phyloP scores from a whole-genome alignment of 1,140 invertebrate genomes.

The Holotrichia oblita region DNA sequence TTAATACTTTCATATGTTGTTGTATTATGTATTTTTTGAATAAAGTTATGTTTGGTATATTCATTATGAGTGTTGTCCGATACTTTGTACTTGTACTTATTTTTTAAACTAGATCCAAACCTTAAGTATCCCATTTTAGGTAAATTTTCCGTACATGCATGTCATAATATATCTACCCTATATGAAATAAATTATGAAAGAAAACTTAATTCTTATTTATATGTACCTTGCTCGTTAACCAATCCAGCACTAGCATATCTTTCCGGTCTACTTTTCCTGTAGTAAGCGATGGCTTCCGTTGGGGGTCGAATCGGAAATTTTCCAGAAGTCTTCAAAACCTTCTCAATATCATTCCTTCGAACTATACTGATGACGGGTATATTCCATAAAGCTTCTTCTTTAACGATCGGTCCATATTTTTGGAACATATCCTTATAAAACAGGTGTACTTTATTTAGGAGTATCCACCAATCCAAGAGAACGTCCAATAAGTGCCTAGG shows the following conservation, averaged over 20 bases:
- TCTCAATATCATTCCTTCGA: slow-evolving; percentile 79
- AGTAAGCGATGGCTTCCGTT: slow-evolving; percentile 82
- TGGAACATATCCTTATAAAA: slow-evolving; percentile 78
- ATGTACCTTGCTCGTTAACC: slow-evolving; percentile 78
- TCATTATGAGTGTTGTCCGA: no score
- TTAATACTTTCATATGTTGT: no score
- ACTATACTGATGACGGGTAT: slow-evolving; percentile 80
- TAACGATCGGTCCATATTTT: slow-evolving; percentile 79
- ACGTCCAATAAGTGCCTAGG: slow-evolving; percentile 85
- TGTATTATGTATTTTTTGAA: no score
- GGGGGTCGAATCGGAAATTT: slow-evolving; percentile 83
- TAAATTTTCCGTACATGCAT: no score
- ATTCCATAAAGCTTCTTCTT: slow-evolving; percentile 80
- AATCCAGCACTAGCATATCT: slow-evolving; percentile 82
- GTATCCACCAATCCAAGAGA: slow-evolving; percentile 72
- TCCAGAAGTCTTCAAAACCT: slow-evolving; percentile 74
- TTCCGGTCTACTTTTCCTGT: slow-evolving; percentile 77
- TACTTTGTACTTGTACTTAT: no score
- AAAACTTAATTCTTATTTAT: neutral
- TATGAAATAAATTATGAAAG: no score
- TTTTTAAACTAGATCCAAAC: no score
- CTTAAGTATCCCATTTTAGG: no score
- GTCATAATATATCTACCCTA: no score
- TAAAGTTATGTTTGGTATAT: no score
- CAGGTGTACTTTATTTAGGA: slow-evolving; percentile 80